Evolutionary conservation across 1,140 invertebrate genomes (phyloP).

Genomic region (Neodiprion virginianus): DNA sequence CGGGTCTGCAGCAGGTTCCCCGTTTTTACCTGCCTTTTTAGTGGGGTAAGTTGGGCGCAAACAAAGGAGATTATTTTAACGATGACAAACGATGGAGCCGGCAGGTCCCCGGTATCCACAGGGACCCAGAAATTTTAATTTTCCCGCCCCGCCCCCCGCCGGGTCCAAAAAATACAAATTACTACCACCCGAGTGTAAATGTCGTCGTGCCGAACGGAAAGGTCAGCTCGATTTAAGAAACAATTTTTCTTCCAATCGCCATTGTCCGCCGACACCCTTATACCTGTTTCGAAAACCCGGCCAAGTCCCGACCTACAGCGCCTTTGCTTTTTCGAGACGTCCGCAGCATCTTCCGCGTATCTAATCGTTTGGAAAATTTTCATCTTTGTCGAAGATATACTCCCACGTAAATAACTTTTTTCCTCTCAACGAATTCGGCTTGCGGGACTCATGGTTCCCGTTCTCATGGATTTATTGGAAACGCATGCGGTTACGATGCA

Average conservation of each 20-base stretch:
- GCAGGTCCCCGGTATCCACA: slow-evolving; percentile 1
- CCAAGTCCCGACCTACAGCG: slow-evolving; percentile 22
- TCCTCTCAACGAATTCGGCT: not conserved
- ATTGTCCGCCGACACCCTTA: slow-evolving; percentile 19
- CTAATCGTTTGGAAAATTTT: slow-evolving; percentile 53
- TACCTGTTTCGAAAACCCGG: slow-evolving; percentile 34
- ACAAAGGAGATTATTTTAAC: slow-evolving; percentile 48
- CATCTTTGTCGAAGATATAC: slow-evolving; percentile 29
- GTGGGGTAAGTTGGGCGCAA: slow-evolving; percentile 25
- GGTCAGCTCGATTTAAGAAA: slow-evolving; percentile 46
- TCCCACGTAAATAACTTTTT: slow-evolving; percentile 57
- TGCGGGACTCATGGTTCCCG: not conserved
- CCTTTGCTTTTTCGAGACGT: slow-evolving; percentile 14
- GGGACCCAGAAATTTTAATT: slow-evolving; percentile 43
- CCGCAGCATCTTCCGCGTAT: not conserved
- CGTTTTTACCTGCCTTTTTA: slow-evolving; percentile 5
- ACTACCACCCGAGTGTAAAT: slow-evolving; percentile 35
- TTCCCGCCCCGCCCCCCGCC: slow-evolving; percentile 41
- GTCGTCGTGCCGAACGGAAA: slow-evolving; percentile 30
- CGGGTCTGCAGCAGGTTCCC: not conserved
- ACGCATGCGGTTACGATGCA: not conserved
- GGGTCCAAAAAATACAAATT: slow-evolving; percentile 45
- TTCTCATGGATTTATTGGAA: slow-evolving; percentile 2
- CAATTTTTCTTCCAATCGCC: slow-evolving; percentile 44
- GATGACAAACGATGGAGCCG: slow-evolving; percentile 49